Conservation (phyloP, 2,888 invertebrate species). For the Nycteola revayana region DNA sequence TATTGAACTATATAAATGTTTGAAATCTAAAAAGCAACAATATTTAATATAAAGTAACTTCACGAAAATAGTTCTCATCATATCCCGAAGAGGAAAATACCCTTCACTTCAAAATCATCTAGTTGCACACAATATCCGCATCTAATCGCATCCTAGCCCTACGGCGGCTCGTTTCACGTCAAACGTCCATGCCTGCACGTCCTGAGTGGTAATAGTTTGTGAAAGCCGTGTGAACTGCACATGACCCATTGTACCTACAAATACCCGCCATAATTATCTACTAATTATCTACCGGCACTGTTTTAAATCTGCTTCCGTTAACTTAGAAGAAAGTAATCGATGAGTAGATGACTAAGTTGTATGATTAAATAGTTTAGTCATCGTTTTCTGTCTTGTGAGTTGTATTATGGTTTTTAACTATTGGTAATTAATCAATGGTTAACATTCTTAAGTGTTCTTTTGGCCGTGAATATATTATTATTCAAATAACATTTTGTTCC, state of each 20-base stretch:
- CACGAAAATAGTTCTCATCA: too few relatives aligned
- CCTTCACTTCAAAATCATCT: too few relatives aligned
- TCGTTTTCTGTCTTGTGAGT: too few relatives aligned
- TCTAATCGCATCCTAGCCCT: conserved; percentile 27
- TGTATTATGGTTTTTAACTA: too few relatives aligned
- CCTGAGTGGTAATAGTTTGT: conserved; percentile 63
- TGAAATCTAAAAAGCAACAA: too few relatives aligned
- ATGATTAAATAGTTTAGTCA: conserved; percentile 7
- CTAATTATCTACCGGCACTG: conserved; percentile 53
- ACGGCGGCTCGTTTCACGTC: conserved; percentile 28
- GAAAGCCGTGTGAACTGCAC: conserved; percentile 70
- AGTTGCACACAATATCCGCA: conserved; percentile 9
- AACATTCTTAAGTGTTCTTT: too few relatives aligned
- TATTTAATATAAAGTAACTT: too few relatives aligned
- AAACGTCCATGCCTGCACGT: conserved; percentile 46
- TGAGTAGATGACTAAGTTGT: background rate
- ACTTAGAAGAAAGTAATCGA: conserved; percentile 11
- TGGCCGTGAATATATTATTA: too few relatives aligned
- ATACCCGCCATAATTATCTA: conserved; percentile 55
- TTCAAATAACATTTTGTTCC: too few relatives aligned
- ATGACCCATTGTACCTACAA: conserved; percentile 60
- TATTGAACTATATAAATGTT: too few relatives aligned
- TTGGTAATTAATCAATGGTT: too few relatives aligned
- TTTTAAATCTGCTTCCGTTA: conserved; percentile 28
- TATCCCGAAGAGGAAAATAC: too few relatives aligned